These are phyloP conservation scores for Salpingus planirostris DNA, from an alignment of 2,888 invertebrate genomes.

Conservation along the genomic window DNA sequence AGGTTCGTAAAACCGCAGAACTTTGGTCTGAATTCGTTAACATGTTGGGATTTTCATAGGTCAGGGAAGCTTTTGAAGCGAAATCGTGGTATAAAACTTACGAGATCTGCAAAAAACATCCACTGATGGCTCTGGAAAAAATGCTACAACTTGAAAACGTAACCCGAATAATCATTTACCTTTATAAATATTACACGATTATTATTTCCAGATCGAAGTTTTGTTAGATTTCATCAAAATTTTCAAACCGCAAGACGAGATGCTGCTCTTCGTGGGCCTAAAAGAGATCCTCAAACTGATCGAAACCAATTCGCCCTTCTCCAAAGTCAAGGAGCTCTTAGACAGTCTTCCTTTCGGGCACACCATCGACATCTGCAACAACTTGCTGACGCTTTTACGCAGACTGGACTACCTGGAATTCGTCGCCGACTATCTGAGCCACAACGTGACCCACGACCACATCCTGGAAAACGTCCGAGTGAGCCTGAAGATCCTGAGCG, in stretches of 20 bases:
- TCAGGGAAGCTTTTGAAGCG: constrained; percentile 47
- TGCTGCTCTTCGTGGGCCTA: constrained; percentile 43
- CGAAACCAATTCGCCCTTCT: constrained; percentile 44
- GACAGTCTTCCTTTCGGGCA: constrained; percentile 50
- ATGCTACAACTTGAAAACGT: no score
- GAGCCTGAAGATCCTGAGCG: constrained; percentile 59
- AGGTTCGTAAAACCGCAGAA: constrained; percentile 47
- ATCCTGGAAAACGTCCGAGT: constrained; percentile 55
- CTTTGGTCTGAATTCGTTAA: no score
- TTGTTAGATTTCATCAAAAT: constrained; percentile 63
- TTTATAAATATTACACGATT: background rate
- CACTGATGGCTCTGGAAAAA: constrained; percentile 32
- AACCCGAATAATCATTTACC: constrained; percentile 8
- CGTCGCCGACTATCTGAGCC: constrained; percentile 51
- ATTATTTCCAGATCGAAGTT: constrained; percentile 46
- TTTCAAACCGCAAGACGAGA: constrained; percentile 49
- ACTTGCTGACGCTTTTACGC: constrained; percentile 53
- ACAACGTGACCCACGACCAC: constrained; percentile 41
- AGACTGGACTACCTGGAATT: constrained; percentile 57
- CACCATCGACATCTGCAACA: constrained; percentile 53
- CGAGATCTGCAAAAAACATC: constrained; percentile 46
- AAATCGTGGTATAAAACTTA: constrained; percentile 54
- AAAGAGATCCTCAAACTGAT: constrained; percentile 51
- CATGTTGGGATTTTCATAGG: constrained; percentile 44
- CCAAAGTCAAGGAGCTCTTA: constrained; percentile 48